Evolutionary conservation across 2,797 vertebrate genomes (phyloP).

Genomic region (Meda fulgida): DNA sequence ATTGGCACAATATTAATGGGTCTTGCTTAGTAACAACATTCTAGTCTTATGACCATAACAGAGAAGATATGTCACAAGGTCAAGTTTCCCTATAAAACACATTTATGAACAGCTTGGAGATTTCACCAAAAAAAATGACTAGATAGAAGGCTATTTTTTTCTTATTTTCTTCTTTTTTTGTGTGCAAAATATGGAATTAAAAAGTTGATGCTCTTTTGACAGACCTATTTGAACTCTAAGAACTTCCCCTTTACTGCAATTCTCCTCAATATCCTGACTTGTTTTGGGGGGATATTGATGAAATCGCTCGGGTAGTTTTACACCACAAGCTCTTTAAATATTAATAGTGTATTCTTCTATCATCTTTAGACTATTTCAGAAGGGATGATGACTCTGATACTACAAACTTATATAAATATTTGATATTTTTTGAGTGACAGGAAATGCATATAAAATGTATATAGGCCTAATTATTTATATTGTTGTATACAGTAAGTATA

Average conservation of each 20-base stretch:
- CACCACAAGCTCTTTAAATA: constrained; percentile 66
- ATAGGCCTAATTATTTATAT: neutral
- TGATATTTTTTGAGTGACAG: neutral
- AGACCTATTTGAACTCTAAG: neutral
- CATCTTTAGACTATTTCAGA: constrained; percentile 10
- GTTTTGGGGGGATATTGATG: neutral
- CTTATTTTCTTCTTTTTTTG: neutral
- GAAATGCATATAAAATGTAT: neutral
- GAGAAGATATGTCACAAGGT: constrained; percentile 47
- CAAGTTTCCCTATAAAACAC: neutral
- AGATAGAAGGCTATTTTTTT: no score
- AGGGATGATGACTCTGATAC: neutral
- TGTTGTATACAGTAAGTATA: no score
- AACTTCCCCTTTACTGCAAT: neutral
- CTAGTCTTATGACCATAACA: constrained; percentile 32
- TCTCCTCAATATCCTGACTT: neutral
- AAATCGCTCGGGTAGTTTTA: neutral
- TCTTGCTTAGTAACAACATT: constrained; percentile 65
- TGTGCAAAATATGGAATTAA: neutral
- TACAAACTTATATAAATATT: neutral
- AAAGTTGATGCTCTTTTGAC: neutral
- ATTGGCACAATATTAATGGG: constrained; percentile 58
- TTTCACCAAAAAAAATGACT: neutral
- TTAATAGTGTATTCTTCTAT: constrained; percentile 67
- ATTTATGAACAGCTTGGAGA: neutral